Conservation (phyloP, 92 coral and sea anemone genomes). For the Heteractis magnifica region DNA sequence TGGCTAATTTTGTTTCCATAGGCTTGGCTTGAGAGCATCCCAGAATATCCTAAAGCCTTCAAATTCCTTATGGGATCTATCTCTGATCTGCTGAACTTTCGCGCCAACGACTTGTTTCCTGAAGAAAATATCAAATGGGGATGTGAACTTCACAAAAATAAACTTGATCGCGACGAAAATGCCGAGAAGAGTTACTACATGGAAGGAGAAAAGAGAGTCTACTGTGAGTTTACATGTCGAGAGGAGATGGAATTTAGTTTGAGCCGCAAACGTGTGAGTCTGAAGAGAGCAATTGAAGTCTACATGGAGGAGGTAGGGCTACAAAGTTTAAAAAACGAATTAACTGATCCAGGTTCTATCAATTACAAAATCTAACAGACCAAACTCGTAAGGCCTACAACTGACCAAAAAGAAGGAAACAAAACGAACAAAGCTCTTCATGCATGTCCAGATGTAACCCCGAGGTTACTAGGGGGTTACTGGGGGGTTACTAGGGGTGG, state of each 20-base stretch:
- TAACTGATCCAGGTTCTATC: background rate
- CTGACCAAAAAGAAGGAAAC: no score
- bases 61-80: constrained; percentile 50
- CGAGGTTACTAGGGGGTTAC: no score
- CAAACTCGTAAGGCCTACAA: no score
- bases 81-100: constrained; percentile 52
- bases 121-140: constrained; percentile 52
- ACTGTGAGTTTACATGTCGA: constrained; percentile 44
- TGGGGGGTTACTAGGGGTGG: no score
- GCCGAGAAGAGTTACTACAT: constrained; percentile 16
- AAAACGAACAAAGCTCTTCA: no score
- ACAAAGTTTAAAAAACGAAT: background rate
- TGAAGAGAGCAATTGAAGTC: constrained; percentile 51
- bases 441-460: no score
- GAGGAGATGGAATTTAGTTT: constrained; percentile 36
- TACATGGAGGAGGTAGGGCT: constrained; percentile 50
- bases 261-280: constrained; percentile 39
- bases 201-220: background rate
- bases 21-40: constrained; percentile 53
- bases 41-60: constrained; percentile 59
- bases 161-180: constrained; percentile 16
- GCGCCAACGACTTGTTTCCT: constrained; percentile 39
- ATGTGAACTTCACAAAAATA: constrained; percentile 40
- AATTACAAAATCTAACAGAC: no score
- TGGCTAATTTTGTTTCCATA: background rate